Evolutionary conservation across 2,797 vertebrate species (phyloP).

Genomic region (Mormyrops boulengeri): DNA sequence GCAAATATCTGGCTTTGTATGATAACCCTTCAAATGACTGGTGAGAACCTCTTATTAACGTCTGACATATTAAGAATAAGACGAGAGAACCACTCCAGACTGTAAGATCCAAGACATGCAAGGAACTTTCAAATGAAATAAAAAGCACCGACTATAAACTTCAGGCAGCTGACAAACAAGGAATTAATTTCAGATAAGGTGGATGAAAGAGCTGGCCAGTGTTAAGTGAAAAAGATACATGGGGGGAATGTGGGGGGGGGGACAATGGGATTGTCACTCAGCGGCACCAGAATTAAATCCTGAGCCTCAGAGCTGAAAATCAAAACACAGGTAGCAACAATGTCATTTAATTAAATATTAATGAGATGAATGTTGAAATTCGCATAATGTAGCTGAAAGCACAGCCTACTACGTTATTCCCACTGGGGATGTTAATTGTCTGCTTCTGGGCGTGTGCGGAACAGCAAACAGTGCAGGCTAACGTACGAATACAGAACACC

Average conservation of each 20-base stretch:
- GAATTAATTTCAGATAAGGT: slow-evolving; percentile 21
- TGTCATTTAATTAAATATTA: neutral
- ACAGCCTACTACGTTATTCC: neutral
- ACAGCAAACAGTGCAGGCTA: neutral
- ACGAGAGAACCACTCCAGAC: neutral
- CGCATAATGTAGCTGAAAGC: neutral
- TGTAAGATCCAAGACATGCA: too few relatives aligned
- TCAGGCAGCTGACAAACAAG: neutral
- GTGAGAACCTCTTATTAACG: neutral
- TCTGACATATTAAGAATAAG: neutral
- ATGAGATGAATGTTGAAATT: neutral
- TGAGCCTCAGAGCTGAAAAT: neutral
- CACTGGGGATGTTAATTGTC: neutral
- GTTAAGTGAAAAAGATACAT: neutral
- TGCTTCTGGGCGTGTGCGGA: neutral
- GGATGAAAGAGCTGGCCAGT: neutral
- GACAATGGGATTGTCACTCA: neutral
- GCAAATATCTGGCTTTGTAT: neutral
- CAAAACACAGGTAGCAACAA: neutral
- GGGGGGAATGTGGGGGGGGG: neutral
- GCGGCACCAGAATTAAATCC: neutral
- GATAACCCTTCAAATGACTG: neutral
- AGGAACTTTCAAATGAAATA: slow-evolving; percentile 12
- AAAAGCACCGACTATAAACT: neutral
- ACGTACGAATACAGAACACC: neutral